Percentiles rank a stretch among this genome's conserved stretches.
Evolutionary conservation across 2,113 vertebrate species (phyloP).

Genomic region (Narcine bancroftii): DNA sequence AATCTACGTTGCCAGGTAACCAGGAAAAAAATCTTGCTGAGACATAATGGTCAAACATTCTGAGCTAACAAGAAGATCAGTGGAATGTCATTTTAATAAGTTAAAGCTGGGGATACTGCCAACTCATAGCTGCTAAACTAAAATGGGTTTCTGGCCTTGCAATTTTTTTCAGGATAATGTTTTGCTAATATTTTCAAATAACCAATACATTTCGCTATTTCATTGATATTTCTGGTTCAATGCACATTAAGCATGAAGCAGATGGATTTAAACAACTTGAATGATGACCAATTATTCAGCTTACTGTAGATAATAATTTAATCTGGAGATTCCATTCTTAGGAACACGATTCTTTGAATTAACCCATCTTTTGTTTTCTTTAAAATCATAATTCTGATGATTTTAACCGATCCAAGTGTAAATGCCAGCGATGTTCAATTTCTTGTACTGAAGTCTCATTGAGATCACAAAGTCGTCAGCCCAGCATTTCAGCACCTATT

Average conservation of each 20-base stretch:
- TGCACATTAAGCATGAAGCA: background rate
- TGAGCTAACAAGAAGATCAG: background rate
- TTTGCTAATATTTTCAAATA: background rate
- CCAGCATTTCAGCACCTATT: too few relatives aligned
- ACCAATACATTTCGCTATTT: background rate
- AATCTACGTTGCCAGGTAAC: slow-evolving; percentile 7
- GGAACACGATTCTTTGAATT: background rate
- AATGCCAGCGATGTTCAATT: background rate
- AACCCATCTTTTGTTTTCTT: background rate
- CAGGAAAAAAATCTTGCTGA: background rate
- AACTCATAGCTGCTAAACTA: background rate
- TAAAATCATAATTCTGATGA: background rate
- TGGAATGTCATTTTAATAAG: background rate
- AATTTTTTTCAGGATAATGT: background rate
- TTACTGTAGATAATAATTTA: background rate
- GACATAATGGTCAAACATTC: background rate
- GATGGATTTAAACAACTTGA: background rate
- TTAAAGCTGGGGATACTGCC: background rate
- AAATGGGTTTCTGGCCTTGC: background rate
- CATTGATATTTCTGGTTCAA: background rate
- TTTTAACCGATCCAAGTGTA: background rate
- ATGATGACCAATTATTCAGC: background rate
- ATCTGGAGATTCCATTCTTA: background rate
- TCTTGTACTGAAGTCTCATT: background rate
- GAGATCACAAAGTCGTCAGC: too few relatives aligned